Conservation (phyloP, 1,140 invertebrate genomes). For the Vollenhovia emeryi region DNA sequence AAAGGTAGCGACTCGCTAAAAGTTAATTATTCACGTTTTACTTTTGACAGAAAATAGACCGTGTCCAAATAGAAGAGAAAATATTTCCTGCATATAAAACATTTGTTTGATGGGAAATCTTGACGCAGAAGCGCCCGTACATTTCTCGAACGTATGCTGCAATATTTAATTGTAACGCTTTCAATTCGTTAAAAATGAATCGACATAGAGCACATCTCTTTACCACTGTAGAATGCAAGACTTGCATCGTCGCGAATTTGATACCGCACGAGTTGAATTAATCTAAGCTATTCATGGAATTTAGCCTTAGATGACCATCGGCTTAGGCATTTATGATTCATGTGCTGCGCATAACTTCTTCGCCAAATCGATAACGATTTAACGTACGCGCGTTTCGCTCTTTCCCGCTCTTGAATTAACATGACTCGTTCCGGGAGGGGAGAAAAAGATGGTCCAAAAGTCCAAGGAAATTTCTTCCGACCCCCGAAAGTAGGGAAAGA, state of each 20-base stretch:
- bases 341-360: background rate
- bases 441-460: too few species aligned
- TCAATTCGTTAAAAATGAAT: constrained; percentile 1
- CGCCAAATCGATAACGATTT: background rate
- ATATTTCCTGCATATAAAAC: background rate
- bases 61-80: background rate
- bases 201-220: background rate
- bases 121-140: background rate
- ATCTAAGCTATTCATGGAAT: constrained; percentile 13
- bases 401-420: background rate
- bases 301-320: constrained; percentile 11
- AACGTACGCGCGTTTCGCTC: background rate
- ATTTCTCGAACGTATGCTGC: background rate
- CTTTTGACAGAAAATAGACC: background rate
- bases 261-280: background rate
- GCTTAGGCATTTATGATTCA: background rate
- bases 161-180: background rate
- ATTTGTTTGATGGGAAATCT: background rate
- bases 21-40: constrained; percentile 13
- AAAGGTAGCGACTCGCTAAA: background rate
- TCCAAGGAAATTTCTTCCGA: background rate
- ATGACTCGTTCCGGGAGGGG: background rate
- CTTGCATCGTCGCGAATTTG: background rate
- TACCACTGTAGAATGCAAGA: background rate
- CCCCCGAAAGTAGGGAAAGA: background rate